Conservation (phyloP, 1,140 invertebrate genomes). For the Colletes gigas region DNA sequence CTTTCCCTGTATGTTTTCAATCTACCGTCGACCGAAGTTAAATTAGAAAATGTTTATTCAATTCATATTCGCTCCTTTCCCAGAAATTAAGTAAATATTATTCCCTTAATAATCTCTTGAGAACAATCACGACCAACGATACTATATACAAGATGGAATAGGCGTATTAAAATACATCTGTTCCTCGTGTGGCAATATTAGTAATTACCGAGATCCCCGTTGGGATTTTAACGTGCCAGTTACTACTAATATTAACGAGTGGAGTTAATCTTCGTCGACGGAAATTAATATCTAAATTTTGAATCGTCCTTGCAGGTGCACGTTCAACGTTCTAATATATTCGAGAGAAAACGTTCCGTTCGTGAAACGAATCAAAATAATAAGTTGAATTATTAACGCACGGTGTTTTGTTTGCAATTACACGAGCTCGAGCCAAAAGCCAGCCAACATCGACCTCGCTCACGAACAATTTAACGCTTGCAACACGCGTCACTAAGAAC, state of each 20-base stretch:
- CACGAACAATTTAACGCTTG: constrained; percentile 6
- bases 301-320: neutral
- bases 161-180: neutral
- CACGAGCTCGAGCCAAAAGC: neutral
- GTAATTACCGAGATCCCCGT: constrained; percentile 5
- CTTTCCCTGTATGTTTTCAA: too few relatives aligned
- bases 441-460: neutral
- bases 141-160: neutral
- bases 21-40: too few relatives aligned
- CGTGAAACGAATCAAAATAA: neutral
- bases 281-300: constrained; percentile 23
- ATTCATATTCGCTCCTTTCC: too few relatives aligned
- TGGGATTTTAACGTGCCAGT: neutral
- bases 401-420: neutral
- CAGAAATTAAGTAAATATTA: too few relatives aligned
- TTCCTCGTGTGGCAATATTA: neutral
- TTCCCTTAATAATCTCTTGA: neutral
- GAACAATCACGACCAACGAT: neutral
- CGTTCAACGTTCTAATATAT: neutral
- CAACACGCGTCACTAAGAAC: constrained; percentile 22
- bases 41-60: too few relatives aligned
- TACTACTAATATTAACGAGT: constrained; percentile 9
- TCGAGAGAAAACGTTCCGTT: neutral
- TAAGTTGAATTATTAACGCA: neutral
- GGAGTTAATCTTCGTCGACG: neutral